Percentiles rank a stretch among this genome's conserved stretches.
Conservation (phyloP, 1,140 invertebrate genomes). For the Berghia stephanieae region DNA sequence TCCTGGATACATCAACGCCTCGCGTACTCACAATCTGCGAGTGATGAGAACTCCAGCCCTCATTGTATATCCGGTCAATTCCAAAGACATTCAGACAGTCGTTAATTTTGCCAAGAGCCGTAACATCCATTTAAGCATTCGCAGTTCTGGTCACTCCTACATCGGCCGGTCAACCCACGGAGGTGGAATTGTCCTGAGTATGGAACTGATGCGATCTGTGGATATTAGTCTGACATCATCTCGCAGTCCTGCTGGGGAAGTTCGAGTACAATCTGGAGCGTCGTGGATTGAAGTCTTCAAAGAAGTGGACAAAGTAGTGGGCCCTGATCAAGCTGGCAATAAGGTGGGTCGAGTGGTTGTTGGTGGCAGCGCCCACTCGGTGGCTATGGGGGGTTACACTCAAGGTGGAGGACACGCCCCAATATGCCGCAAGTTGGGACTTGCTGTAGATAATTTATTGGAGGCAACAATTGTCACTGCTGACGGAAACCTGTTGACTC, state of each 20-base stretch:
- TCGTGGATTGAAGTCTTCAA: slow-evolving; percentile 19
- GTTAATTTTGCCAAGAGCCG: slow-evolving; percentile 39
- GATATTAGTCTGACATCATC: slow-evolving; percentile 35
- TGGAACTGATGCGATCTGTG: slow-evolving; percentile 38
- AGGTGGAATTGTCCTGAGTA: slow-evolving; percentile 37
- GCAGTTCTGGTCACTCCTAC: slow-evolving; percentile 45
- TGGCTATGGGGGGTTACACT: slow-evolving; percentile 47
- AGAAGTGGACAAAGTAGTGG: not conserved
- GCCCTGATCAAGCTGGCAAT: slow-evolving; percentile 25
- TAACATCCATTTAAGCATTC: slow-evolving; percentile 41
- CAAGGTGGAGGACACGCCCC: slow-evolving; percentile 52
- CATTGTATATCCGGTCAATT: not conserved
- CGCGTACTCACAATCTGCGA: not conserved
- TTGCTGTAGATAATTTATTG: slow-evolving; percentile 51
- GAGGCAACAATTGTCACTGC: slow-evolving; percentile 41
- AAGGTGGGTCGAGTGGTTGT: slow-evolving; percentile 37
- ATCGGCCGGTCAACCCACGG: slow-evolving; percentile 42
- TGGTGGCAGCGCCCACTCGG: slow-evolving; percentile 47
- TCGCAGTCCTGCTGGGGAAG: no score
- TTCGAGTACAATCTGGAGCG: no score
- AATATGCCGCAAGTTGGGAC: slow-evolving; percentile 41
- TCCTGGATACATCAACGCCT: no score
- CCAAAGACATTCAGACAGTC: slow-evolving; percentile 34
- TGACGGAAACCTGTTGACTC: slow-evolving; percentile 29
- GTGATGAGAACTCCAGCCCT: not conserved